Base-by-base conservation (phyloP, 2,797 vertebrate species). In the Sebastes matsubarae region DNA sequence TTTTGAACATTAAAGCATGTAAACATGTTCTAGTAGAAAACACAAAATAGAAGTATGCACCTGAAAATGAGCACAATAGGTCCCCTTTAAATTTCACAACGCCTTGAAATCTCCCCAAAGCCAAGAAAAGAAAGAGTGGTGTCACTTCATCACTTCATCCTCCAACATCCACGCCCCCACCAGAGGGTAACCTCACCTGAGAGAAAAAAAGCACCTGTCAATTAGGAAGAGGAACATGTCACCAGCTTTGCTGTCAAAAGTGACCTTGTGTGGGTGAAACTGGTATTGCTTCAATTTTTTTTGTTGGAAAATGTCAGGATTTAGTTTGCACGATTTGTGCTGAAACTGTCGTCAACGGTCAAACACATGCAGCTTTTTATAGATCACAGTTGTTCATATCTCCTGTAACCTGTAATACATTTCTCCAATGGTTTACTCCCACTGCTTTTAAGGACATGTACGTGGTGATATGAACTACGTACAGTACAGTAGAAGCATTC, bases 281-380 rank as follows among this genome's bases (percentile, higher is more conserved):
- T 55, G 58, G 34, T 68, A 86, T 89, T 92, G 61, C 72, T 67
- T 52, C 16, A 12, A 2, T 77, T 84, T 68, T 75, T 82, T 81
- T 76, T 7, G 34, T 18, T 46, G 42, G 6, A 46, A 46, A 46
- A 46, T 46, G 42, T 18, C 20, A 81, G 73, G 25, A 65, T 82
- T 46, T 46, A 46, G 42, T 27, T 75, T 73, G 36, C 50, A 72
- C 50, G 70, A 34, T 66, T 75, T 83, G 24, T 80, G 57, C 63
- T 79, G 64, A 81, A 70, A 70, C 38, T 68, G 16, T 82, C 63
- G 54, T 72, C 20, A 71, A 18, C 6, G 1, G 13, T 72, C 58
- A 42, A 72, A 79, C 18, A 22, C 29, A 22, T 68, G 64, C 63
- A 38, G 59, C 64, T 78, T 50, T 64, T 65, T 64, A 10, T 57